These are phyloP conservation scores for Acromyrmex echinatior DNA, from an alignment of 1,140 invertebrate genomes.

Conservation along the genomic window DNA sequence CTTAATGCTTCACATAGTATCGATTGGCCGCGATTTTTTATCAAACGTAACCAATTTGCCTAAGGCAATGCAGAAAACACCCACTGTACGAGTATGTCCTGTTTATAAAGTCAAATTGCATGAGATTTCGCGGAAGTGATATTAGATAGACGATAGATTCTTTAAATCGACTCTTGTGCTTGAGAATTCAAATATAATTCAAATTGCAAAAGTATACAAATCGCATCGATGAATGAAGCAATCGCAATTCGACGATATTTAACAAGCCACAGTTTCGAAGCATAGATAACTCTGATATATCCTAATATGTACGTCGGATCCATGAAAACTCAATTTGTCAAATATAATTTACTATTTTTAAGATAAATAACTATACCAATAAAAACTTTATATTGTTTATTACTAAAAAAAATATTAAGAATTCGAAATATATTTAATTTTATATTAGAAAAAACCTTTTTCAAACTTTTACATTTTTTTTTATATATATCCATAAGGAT, in stretches of 20 bases:
- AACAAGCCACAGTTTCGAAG: background rate
- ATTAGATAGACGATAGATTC: background rate
- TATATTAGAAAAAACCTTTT: too few relatives aligned
- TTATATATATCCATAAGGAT: too few relatives aligned
- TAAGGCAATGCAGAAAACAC: constrained; percentile 24
- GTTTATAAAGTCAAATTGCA: background rate
- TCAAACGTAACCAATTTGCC: background rate
- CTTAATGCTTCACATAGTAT: background rate
- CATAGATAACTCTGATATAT: too few relatives aligned
- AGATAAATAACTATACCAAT: too few relatives aligned
- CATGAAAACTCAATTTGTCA: too few relatives aligned
- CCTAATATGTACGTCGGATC: too few relatives aligned
- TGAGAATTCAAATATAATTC: background rate
- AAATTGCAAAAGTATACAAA: background rate
- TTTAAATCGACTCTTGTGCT: background rate
- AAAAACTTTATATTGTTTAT: too few relatives aligned
- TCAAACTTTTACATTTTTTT: too few relatives aligned
- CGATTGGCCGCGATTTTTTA: background rate
- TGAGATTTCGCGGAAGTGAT: background rate
- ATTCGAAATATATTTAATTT: too few relatives aligned
- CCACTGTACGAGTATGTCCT: background rate
- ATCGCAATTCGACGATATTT: background rate
- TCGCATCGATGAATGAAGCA: background rate
- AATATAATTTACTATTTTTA: too few relatives aligned
- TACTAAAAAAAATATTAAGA: too few relatives aligned